These are phyloP conservation scores for Ditylenchus weischeri DNA, from an alignment of 2,888 invertebrate genomes.

Conservation along the genomic window DNA sequence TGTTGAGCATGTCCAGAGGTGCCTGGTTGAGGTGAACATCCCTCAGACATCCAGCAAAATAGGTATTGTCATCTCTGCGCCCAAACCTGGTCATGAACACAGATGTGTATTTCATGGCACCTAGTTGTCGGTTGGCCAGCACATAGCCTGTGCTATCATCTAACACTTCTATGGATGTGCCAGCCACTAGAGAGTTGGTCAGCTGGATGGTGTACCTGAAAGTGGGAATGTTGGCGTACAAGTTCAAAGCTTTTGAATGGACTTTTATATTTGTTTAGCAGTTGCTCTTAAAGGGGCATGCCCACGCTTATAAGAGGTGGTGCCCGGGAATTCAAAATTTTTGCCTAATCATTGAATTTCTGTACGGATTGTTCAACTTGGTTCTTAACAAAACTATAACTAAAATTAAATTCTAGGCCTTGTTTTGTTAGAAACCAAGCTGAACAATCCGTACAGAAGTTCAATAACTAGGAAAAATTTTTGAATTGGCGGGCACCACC, in stretches of 20 bases:
- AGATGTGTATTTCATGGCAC: constrained; percentile 22
- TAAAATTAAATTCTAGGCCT: too few relatives aligned
- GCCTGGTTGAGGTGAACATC: constrained; percentile 39
- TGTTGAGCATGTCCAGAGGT: constrained; percentile 26
- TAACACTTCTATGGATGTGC: constrained; percentile 21
- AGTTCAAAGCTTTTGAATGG: neutral
- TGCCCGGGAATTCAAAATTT: too few relatives aligned
- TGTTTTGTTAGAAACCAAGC: too few relatives aligned
- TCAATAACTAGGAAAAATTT: too few relatives aligned
- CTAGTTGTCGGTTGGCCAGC: constrained; percentile 30
- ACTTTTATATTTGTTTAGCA: neutral
- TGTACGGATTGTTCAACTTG: too few relatives aligned
- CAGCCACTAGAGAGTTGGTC: neutral
- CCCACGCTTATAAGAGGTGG: too few relatives aligned
- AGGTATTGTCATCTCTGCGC: constrained; percentile 25
- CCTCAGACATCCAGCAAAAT: constrained; percentile 50
- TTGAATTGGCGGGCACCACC: too few relatives aligned
- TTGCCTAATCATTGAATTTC: too few relatives aligned
- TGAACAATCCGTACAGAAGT: too few relatives aligned
- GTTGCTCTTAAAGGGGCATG: too few relatives aligned
- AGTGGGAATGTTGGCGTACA: neutral
- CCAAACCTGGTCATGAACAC: constrained; percentile 46
- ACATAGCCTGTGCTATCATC: constrained; percentile 32
- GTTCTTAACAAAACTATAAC: too few relatives aligned
- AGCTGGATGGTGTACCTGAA: constrained; percentile 6